A percentile compares a stretch with the other conserved stretches of the same genome.
Evolutionary conservation across 2,113 vertebrate genomes (phyloP).

Genomic region (Oostethus manadensis): DNA sequence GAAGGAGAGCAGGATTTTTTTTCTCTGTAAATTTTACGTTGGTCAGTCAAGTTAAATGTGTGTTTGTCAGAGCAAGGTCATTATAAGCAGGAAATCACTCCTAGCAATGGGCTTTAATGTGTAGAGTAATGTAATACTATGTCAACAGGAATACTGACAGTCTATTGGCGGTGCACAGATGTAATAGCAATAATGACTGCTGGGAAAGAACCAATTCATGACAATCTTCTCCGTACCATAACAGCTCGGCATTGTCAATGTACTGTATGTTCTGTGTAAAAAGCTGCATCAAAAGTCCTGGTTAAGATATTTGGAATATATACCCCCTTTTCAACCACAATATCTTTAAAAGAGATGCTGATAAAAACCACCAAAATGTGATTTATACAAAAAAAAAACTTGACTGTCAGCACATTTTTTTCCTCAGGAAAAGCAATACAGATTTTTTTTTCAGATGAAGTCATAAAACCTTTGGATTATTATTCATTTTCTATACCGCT

Average conservation of each 20-base stretch:
- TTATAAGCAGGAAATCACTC: constrained; percentile 29
- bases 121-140: constrained; percentile 31
- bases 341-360: too few relatives aligned
- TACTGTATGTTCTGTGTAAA: background rate
- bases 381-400: too few relatives aligned
- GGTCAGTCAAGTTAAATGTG: constrained; percentile 1
- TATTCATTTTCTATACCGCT: too few relatives aligned
- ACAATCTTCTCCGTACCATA: constrained; percentile 5
- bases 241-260: background rate
- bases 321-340: background rate
- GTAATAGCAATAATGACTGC: constrained; percentile 23
- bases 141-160: constrained; percentile 19
- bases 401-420: too few relatives aligned
- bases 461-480: too few relatives aligned
- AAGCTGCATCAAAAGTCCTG: background rate
- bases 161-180: constrained; percentile 24
- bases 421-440: too few relatives aligned
- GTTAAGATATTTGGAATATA: too few relatives aligned
- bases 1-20: constrained; percentile 28
- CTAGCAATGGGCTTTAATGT: constrained; percentile 12
- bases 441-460: too few relatives aligned
- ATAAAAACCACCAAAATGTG: too few relatives aligned
- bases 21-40: constrained; percentile 30
- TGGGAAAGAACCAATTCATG: background rate
- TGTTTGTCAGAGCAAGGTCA: constrained; percentile 21